Conservation (phyloP, 2,113 vertebrate genomes). For the Vulpes ferrilata region DNA sequence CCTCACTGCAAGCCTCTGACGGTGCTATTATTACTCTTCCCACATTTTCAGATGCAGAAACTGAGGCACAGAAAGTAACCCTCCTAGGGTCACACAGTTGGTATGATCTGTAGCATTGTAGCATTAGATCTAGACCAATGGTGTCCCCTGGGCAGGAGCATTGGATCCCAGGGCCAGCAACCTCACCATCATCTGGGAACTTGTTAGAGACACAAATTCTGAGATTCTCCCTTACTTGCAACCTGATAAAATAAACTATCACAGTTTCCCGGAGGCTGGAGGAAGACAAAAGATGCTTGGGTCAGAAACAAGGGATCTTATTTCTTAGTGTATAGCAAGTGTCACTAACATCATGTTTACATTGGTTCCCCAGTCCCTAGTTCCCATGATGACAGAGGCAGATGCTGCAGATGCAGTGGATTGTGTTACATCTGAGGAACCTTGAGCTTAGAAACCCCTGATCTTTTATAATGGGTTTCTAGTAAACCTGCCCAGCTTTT, state of each 20-base stretch:
- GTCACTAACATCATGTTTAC: not conserved
- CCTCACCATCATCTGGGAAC: not conserved
- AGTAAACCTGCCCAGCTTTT: not conserved
- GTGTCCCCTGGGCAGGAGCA: not conserved
- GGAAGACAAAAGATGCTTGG: not conserved
- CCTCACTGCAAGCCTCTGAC: not conserved
- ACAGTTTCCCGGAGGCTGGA: not conserved
- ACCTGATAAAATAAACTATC: not conserved
- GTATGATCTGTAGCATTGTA: not conserved
- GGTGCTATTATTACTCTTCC: not conserved
- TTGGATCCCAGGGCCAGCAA: not conserved
- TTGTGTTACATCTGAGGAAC: not conserved
- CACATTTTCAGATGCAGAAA: conserved; percentile 1
- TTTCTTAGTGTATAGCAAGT: not conserved
- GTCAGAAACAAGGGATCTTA: not conserved
- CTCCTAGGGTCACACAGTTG: not conserved
- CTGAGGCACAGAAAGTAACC: not conserved
- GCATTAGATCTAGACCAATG: not conserved
- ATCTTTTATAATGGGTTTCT: not conserved
- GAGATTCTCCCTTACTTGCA: not conserved
- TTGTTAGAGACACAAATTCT: not conserved
- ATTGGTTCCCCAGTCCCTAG: not conserved
- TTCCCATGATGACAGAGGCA: not conserved
- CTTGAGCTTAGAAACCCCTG: not conserved
- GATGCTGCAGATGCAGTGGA: too few species aligned